phyloP scores from a whole-genome alignment of 2,797 vertebrate species.

The Cheirogaleus major region DNA sequence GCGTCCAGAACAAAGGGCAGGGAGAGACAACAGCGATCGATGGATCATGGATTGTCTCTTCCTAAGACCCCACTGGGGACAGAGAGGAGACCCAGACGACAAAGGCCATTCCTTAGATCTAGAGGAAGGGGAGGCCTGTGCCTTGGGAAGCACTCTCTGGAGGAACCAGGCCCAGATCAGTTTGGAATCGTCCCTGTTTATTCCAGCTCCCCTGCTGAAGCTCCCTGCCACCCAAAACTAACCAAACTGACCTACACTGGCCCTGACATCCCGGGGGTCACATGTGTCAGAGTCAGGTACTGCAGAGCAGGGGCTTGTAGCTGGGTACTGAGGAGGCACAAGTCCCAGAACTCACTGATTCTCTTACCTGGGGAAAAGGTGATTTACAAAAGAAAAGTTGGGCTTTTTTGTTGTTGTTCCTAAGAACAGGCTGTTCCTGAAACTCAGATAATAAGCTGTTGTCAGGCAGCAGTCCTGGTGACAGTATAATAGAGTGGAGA shows the following conservation, averaged over 20 bases:
- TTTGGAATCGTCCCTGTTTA: neutral
- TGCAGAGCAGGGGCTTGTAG: neutral
- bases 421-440: neutral
- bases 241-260: neutral
- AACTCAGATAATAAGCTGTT: neutral
- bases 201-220: neutral
- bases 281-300: neutral
- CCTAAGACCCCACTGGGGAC: neutral
- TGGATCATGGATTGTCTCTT: neutral
- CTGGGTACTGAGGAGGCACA: neutral
- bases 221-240: neutral
- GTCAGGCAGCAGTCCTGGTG: neutral
- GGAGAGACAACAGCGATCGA: slow-evolving; percentile 24
- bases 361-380: neutral
- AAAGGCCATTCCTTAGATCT: neutral
- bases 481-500: neutral
- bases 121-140: neutral
- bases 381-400: neutral
- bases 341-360: neutral
- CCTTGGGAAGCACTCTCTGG: neutral
- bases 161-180: neutral
- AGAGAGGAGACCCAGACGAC: neutral
- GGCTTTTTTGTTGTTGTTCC: neutral
- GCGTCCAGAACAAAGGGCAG: slow-evolving; percentile 66
- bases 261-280: neutral